These are phyloP conservation scores for Drosophila birchii DNA, from an alignment of 2,888 invertebrate species.

Conservation along the genomic window DNA sequence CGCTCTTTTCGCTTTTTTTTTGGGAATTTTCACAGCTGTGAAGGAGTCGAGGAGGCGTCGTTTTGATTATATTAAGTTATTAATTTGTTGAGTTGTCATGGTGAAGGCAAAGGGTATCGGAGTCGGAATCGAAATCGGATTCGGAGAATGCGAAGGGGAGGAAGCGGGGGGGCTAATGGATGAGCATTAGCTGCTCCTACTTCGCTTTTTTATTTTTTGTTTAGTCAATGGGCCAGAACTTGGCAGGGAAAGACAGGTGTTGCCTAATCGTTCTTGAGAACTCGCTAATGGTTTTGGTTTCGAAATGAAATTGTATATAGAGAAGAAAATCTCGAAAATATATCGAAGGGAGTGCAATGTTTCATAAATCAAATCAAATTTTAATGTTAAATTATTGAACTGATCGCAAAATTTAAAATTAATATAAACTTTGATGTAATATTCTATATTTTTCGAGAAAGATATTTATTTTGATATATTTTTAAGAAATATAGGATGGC, in stretches of 20 bases:
- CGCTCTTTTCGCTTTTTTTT: conserved; percentile 52
- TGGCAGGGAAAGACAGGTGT: background rate
- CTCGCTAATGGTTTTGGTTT: conserved; percentile 4
- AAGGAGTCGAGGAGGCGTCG: conserved; percentile 52
- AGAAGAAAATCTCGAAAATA: background rate
- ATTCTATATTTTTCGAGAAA: too few species aligned
- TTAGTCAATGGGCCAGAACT: conserved; percentile 51
- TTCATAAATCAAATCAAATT: background rate
- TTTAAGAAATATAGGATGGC: background rate
- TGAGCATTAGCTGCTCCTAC: conserved; percentile 20
- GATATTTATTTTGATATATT: too few species aligned
- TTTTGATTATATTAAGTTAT: conserved; percentile 80
- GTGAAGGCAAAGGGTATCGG: conserved; percentile 48
- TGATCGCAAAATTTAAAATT: too few species aligned
- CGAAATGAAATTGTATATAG: background rate
- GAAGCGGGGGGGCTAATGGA: conserved; percentile 18
- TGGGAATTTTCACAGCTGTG: conserved; percentile 78
- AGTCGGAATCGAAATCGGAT: background rate
- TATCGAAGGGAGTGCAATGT: background rate
- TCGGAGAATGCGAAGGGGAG: too few species aligned
- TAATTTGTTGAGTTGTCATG: conserved; percentile 80
- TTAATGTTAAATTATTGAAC: background rate
- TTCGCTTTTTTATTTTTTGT: conserved; percentile 25
- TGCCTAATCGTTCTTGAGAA: conserved; percentile 10
- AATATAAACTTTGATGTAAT: too few species aligned